Percentiles rank a stretch among this genome's conserved stretches.
These are phyloP conservation scores for Formica exsecta DNA, from an alignment of 1,140 invertebrate genomes.

Conservation along the genomic window DNA sequence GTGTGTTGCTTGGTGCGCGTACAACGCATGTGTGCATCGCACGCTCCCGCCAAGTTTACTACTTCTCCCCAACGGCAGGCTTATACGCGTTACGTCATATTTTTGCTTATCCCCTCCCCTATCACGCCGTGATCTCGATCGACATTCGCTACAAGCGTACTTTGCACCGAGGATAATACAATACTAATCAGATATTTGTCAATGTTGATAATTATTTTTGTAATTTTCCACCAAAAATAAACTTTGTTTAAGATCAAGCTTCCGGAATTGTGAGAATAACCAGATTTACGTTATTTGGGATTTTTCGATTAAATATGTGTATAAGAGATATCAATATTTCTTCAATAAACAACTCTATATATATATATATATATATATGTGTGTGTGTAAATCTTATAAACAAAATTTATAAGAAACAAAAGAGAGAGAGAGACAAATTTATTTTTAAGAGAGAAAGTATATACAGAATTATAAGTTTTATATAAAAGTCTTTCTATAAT, in stretches of 20 bases:
- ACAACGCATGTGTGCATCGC: conserved; percentile 22
- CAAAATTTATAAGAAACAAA: no score
- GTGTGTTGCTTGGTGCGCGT: conserved; percentile 31
- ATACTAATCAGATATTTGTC: neutral
- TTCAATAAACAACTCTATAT: no score
- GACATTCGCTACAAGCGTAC: conserved; percentile 19
- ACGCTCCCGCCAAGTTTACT: conserved; percentile 48
- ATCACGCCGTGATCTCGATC: conserved; percentile 2
- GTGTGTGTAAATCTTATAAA: no score
- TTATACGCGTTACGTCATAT: conserved; percentile 55
- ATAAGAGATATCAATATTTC: no score
- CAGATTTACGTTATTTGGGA: neutral
- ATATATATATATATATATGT: no score
- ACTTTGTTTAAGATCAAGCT: neutral
- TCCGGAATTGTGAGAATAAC: neutral
- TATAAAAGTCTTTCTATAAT: no score
- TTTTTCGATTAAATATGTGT: no score
- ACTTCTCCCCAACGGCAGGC: conserved; percentile 56
- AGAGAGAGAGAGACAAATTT: no score
- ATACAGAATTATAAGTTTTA: no score
- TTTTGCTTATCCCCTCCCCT: conserved; percentile 63
- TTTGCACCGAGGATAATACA: neutral
- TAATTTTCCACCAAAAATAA: neutral
- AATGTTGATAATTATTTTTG: neutral
- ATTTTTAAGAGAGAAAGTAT: no score